A percentile compares a stretch with the other conserved stretches of the same genome.
Conservation (phyloP, 2,113 vertebrate genomes). For the Hemibagrus wyckioides region DNA sequence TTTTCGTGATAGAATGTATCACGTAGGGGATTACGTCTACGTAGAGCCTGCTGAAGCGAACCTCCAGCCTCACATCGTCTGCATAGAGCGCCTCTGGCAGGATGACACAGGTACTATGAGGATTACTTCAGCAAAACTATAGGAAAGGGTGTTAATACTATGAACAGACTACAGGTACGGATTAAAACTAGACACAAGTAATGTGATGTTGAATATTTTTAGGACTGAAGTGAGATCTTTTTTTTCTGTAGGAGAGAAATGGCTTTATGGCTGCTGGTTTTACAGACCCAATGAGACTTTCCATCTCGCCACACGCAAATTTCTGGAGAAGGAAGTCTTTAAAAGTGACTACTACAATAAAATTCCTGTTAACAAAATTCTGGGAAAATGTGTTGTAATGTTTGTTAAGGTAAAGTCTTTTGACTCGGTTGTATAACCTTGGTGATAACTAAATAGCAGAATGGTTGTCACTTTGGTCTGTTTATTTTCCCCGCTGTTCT, state of each 20-base stretch:
- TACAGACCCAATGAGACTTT: conserved; percentile 98
- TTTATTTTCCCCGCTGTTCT: background rate
- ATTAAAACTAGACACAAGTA: background rate
- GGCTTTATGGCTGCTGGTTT: conserved; percentile 99
- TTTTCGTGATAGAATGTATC: conserved; percentile 98
- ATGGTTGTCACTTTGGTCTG: background rate
- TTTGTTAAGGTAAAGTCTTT: conserved; percentile 91
- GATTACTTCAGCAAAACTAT: background rate
- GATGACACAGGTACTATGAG: conserved; percentile 85
- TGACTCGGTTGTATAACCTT: no score
- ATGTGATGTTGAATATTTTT: background rate
- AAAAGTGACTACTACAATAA: conserved; percentile 99
- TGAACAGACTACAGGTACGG: no score
- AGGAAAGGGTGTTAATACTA: background rate
- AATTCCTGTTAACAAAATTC: conserved; percentile 95
- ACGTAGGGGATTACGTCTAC: conserved; percentile 96
- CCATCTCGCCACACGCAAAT: conserved; percentile 96
- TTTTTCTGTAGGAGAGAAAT: conserved; percentile 87
- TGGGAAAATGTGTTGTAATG: conserved; percentile 99
- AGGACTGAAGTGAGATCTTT: background rate
- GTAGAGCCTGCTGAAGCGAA: conserved; percentile 93
- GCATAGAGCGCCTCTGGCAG: conserved; percentile 96
- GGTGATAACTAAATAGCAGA: background rate
- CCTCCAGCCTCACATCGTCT: conserved; percentile 95
- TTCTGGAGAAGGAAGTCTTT: conserved; percentile 98